Evolutionary conservation across 2,113 vertebrate species (phyloP).

Genomic region (Mesocricetus auratus): DNA sequence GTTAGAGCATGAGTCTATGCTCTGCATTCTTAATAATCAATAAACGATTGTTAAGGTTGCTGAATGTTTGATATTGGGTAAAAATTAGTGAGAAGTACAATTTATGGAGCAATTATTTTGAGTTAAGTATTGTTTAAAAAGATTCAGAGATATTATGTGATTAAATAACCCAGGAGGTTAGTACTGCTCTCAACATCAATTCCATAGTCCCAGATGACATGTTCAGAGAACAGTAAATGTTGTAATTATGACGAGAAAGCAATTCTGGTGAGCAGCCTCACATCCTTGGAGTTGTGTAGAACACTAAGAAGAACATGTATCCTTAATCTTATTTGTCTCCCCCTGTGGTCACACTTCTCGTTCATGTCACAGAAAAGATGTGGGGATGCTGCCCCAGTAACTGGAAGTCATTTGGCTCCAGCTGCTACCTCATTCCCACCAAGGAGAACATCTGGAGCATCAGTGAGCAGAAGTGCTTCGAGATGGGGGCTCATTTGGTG

Average conservation of each 20-base stretch:
- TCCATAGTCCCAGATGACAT: not conserved
- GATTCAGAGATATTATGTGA: not conserved
- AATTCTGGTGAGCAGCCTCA: not conserved
- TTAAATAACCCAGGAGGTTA: not conserved
- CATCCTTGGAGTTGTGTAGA: not conserved
- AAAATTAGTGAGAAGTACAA: not conserved
- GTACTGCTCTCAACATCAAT: slow-evolving; percentile 14
- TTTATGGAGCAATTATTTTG: not conserved
- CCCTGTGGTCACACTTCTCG: not conserved
- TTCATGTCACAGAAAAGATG: slow-evolving; percentile 46
- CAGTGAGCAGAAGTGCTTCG: slow-evolving; percentile 71
- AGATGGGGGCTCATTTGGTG: slow-evolving; percentile 80
- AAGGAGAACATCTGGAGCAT: fast-evolving
- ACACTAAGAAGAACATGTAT: too few relatives aligned
- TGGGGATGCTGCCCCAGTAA: slow-evolving; percentile 57
- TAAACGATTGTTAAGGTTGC: not conserved
- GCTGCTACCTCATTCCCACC: slow-evolving; percentile 71
- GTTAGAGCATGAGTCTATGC: fast-evolving
- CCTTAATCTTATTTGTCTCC: not conserved
- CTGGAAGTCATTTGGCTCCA: slow-evolving; percentile 74
- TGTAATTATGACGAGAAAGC: not conserved
- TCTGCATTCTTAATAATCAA: not conserved
- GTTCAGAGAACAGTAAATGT: not conserved
- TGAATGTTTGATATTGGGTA: not conserved
- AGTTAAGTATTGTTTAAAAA: not conserved